These are phyloP conservation scores for Fissipunctia ypsillon DNA, from an alignment of 2,888 invertebrate species.

Conservation along the genomic window DNA sequence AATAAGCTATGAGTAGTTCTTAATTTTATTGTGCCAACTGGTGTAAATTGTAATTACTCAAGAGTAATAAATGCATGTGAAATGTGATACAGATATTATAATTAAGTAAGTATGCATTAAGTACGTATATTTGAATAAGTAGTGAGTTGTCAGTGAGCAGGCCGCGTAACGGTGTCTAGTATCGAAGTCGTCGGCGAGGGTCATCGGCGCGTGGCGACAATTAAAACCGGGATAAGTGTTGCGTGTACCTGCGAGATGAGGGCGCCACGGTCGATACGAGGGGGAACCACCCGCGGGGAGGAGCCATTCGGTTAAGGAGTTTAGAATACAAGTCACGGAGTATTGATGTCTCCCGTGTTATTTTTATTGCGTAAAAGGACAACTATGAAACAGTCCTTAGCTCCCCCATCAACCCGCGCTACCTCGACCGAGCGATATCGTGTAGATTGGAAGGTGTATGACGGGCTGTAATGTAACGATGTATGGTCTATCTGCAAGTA, in stretches of 20 bases:
- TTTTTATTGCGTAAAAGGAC: conserved; percentile 68
- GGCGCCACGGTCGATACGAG: conserved; percentile 88
- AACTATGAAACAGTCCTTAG: conserved; percentile 61
- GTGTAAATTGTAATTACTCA: conserved; percentile 22
- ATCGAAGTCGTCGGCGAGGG: conserved; percentile 77
- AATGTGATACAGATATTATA: conserved; percentile 25
- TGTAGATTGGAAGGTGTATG: conserved; percentile 39
- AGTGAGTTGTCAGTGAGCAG: conserved; percentile 69
- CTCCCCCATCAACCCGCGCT: conserved; percentile 55
- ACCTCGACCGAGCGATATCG: conserved; percentile 22
- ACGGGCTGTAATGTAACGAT: conserved; percentile 47
- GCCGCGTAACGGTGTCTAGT: conserved; percentile 72
- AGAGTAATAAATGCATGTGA: conserved; percentile 1
- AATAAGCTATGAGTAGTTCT: not conserved
- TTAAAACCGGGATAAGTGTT: conserved; percentile 90
- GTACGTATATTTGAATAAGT: conserved; percentile 68
- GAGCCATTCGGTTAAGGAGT: conserved; percentile 86
- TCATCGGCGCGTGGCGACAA: conserved; percentile 90
- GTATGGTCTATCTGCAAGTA: conserved; percentile 50
- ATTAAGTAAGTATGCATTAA: conserved; percentile 49
- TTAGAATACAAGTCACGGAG: conserved; percentile 87
- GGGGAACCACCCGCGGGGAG: conserved; percentile 74
- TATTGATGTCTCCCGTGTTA: conserved; percentile 83
- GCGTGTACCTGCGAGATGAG: conserved; percentile 90
- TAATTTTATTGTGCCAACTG: conserved; percentile 6